Percentiles rank a stretch among this genome's conserved stretches.
Conservation (phyloP, 1,140 invertebrate genomes). For the Acromyrmex heyeri region DNA sequence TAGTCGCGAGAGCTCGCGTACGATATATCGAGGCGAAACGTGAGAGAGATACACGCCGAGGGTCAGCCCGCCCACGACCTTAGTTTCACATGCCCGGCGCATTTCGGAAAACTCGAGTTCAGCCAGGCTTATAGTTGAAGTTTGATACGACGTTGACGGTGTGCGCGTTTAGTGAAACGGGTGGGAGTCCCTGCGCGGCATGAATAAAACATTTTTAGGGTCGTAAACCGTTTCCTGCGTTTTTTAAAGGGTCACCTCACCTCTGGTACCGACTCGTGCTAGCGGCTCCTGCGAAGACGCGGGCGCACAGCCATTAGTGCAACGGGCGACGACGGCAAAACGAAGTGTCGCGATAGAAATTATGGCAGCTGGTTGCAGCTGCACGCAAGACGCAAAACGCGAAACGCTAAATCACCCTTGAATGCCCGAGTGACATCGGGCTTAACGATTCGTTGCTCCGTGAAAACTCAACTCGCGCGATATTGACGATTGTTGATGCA, state of each 20-base stretch:
- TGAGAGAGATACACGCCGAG: slow-evolving; percentile 75
- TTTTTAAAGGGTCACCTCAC: slow-evolving; percentile 47
- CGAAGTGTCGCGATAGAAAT: slow-evolving; percentile 65
- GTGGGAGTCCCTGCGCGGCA: slow-evolving; percentile 69
- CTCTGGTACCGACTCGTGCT: slow-evolving; percentile 26
- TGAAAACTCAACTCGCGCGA: background rate
- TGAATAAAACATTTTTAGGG: slow-evolving; percentile 76
- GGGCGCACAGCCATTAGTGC: slow-evolving; percentile 59
- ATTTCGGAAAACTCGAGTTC: slow-evolving; percentile 76
- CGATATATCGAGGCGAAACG: slow-evolving; percentile 59
- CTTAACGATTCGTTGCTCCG: slow-evolving; percentile 30
- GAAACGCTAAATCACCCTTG: background rate
- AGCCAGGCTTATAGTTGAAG: slow-evolving; percentile 77
- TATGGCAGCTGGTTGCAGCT: slow-evolving; percentile 19
- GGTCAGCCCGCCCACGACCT: slow-evolving; percentile 67
- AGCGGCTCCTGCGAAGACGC: slow-evolving; percentile 3
- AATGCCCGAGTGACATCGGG: slow-evolving; percentile 20
- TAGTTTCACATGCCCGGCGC: slow-evolving; percentile 76
- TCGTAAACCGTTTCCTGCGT: slow-evolving; percentile 72
- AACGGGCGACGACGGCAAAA: slow-evolving; percentile 29
- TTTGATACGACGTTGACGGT: slow-evolving; percentile 78
- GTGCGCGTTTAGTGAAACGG: slow-evolving; percentile 77
- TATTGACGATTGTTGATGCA: background rate
- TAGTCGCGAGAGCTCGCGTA: slow-evolving; percentile 56
- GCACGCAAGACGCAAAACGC: slow-evolving; percentile 20